Percentiles rank a stretch among this genome's conserved stretches.
phyloP scores from a whole-genome alignment of 2,888 invertebrate genomes.

The Exocentrus adspersus region DNA sequence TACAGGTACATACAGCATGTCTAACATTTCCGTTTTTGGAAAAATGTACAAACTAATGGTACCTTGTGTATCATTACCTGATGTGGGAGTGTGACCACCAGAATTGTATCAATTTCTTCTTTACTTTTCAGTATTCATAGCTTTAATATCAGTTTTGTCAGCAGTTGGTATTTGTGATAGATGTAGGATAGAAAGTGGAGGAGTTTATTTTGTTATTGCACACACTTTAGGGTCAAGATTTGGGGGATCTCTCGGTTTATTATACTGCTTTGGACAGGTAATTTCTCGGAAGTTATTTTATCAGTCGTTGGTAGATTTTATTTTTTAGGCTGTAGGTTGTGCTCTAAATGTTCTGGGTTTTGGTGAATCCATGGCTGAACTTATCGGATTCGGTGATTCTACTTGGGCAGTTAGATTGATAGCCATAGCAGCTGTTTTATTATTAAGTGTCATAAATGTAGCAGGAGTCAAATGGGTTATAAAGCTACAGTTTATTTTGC shows the following conservation, averaged over 20 bases:
- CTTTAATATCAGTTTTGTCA: slow-evolving; percentile 90
- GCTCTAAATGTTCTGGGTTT: slow-evolving; percentile 96
- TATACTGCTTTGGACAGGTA: slow-evolving; percentile 97
- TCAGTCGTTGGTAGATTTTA: no score
- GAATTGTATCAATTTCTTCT: background rate
- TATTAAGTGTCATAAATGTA: slow-evolving; percentile 90
- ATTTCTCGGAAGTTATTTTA: no score
- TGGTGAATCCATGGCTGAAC: slow-evolving; percentile 93
- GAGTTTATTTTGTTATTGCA: slow-evolving; percentile 94
- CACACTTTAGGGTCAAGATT: slow-evolving; percentile 94
- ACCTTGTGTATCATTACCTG: no score
- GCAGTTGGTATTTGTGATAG: slow-evolving; percentile 97
- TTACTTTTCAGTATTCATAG: slow-evolving; percentile 78
- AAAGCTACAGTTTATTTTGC: slow-evolving; percentile 89
- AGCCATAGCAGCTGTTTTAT: slow-evolving; percentile 85
- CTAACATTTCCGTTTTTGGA: no score
- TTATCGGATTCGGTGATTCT: slow-evolving; percentile 77
- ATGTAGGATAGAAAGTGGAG: slow-evolving; percentile 95
- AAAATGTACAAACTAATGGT: no score
- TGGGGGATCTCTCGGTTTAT: slow-evolving; percentile 90
- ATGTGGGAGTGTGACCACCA: no score
- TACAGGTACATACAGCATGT: slow-evolving; percentile 69
- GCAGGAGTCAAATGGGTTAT: slow-evolving; percentile 99
- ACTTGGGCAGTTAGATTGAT: slow-evolving; percentile 88
- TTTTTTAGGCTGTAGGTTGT: slow-evolving; percentile 89